phyloP scores from a whole-genome alignment of 1,140 invertebrate genomes.

The Neodiprion lecontei region DNA sequence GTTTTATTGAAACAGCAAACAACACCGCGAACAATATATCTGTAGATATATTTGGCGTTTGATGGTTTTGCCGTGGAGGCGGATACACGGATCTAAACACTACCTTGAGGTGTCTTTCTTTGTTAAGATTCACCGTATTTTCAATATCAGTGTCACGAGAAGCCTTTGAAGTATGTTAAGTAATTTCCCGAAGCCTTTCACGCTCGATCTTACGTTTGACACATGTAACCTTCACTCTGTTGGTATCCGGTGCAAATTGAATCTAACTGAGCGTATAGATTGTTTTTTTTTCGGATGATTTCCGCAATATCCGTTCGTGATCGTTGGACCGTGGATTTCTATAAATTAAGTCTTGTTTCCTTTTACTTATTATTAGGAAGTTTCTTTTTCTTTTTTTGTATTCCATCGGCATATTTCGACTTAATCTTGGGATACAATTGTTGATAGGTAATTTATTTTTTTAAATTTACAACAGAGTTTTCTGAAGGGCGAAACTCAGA shows the following conservation, averaged over 20 bases:
- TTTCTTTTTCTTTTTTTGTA: constrained; percentile 18
- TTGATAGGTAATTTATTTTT: too few species aligned
- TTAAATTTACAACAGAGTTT: constrained; percentile 71
- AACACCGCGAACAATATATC: too few species aligned
- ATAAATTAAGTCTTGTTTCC: not conserved
- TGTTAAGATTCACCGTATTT: constrained; percentile 9
- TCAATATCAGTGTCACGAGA: constrained; percentile 28
- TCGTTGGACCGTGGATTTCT: too few species aligned
- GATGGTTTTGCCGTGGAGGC: not conserved
- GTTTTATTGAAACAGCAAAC: too few species aligned
- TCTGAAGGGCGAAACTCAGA: constrained; percentile 94
- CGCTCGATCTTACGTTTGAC: constrained; percentile 23
- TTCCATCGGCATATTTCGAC: constrained; percentile 13
- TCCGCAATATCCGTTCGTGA: not conserved
- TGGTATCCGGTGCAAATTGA: not conserved
- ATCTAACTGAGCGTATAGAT: not conserved
- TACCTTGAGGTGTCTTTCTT: not conserved
- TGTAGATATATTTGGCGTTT: not conserved
- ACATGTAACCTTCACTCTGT: constrained; percentile 30
- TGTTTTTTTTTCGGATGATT: not conserved
- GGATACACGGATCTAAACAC: not conserved
- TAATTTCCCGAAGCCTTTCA: constrained; percentile 40
- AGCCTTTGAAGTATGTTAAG: constrained; percentile 32
- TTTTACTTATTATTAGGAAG: constrained; percentile 9
- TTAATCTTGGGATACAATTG: not conserved